Conservation (phyloP, 2,888 invertebrate species). For the Gymnosoma rotundatum region DNA sequence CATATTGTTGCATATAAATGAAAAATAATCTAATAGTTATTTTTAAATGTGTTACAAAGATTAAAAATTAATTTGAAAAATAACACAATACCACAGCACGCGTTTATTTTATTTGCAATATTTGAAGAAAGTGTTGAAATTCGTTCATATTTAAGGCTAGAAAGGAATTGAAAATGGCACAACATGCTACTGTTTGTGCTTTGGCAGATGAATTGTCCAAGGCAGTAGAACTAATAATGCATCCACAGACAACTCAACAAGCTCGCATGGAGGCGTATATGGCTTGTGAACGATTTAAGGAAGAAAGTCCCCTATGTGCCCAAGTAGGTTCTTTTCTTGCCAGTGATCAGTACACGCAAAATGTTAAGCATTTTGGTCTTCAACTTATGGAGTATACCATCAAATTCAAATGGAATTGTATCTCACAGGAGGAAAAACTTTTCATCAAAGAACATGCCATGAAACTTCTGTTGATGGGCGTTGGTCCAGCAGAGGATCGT, state of each 20-base stretch:
- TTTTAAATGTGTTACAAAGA: background rate
- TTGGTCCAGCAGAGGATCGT: slow-evolving; percentile 88
- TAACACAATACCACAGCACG: slow-evolving; percentile 46
- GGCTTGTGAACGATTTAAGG: slow-evolving; percentile 87
- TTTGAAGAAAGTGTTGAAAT: slow-evolving; percentile 25
- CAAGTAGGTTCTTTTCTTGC: slow-evolving; percentile 91
- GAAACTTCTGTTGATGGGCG: slow-evolving; percentile 90
- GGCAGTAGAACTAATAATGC: slow-evolving; percentile 92
- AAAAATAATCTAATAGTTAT: background rate
- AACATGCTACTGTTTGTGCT: slow-evolving; percentile 79
- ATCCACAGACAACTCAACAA: slow-evolving; percentile 89
- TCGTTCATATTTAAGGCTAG: background rate
- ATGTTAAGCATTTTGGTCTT: slow-evolving; percentile 94
- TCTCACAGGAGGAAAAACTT: slow-evolving; percentile 92
- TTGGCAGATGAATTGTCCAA: slow-evolving; percentile 89
- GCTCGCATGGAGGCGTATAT: slow-evolving; percentile 91
- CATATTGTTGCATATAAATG: slow-evolving; percentile 6
- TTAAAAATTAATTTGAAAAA: background rate
- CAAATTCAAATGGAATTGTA: slow-evolving; percentile 95
- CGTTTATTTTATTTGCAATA: slow-evolving; percentile 49
- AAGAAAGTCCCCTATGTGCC: slow-evolving; percentile 92
- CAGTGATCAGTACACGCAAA: slow-evolving; percentile 88
- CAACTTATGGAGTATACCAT: slow-evolving; percentile 96
- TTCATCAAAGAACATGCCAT: slow-evolving; percentile 96
- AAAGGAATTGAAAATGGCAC: slow-evolving; percentile 75